phyloP scores from a whole-genome alignment of 53 echinoderm and acorn worm species.

The Luidia sarsii region DNA sequence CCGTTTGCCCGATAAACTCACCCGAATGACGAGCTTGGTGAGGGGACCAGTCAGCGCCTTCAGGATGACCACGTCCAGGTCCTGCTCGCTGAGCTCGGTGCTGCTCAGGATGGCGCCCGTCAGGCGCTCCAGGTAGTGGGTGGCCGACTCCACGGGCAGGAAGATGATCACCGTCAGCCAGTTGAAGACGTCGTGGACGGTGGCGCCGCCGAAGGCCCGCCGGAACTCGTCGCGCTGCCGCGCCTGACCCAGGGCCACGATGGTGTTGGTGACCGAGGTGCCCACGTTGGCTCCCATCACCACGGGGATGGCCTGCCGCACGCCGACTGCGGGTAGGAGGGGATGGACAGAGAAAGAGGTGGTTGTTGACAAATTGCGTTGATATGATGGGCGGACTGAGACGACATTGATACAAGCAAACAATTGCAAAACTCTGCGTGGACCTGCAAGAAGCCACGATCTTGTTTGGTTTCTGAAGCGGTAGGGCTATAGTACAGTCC shows the following conservation, averaged over 20 bases:
- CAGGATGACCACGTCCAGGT: slow-evolving; percentile 78
- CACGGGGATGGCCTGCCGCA: slow-evolving; percentile 80
- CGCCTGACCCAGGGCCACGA: slow-evolving; percentile 81
- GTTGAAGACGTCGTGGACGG: slow-evolving; percentile 97
- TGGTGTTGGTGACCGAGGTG: slow-evolving; percentile 94
- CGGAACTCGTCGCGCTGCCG: slow-evolving; percentile 84
- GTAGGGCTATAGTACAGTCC: too few relatives aligned
- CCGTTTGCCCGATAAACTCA: slow-evolving; percentile 21
- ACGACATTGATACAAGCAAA: too few relatives aligned
- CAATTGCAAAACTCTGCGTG: too few relatives aligned
- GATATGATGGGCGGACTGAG: too few relatives aligned
- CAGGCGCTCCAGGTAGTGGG: slow-evolving; percentile 64
- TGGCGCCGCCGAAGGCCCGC: slow-evolving; percentile 94
- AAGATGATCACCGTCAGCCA: slow-evolving; percentile 85
- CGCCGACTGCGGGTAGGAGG: slow-evolving; percentile 53
- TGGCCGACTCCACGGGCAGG: slow-evolving; percentile 74
- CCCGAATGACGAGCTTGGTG: slow-evolving; percentile 80
- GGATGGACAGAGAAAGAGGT: too few relatives aligned
- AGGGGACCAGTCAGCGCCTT: slow-evolving; percentile 90
- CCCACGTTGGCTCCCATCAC: slow-evolving; percentile 99
- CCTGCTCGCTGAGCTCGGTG: slow-evolving; percentile 36
- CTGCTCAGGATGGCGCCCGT: slow-evolving; percentile 59
- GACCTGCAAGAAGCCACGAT: too few relatives aligned
- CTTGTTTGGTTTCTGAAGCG: too few relatives aligned
- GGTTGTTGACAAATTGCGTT: too few relatives aligned